A percentile compares a stretch with the other conserved stretches of the same genome.
Conservation (phyloP, 1,140 invertebrate genomes). For the Ridgeia piscesae region DNA sequence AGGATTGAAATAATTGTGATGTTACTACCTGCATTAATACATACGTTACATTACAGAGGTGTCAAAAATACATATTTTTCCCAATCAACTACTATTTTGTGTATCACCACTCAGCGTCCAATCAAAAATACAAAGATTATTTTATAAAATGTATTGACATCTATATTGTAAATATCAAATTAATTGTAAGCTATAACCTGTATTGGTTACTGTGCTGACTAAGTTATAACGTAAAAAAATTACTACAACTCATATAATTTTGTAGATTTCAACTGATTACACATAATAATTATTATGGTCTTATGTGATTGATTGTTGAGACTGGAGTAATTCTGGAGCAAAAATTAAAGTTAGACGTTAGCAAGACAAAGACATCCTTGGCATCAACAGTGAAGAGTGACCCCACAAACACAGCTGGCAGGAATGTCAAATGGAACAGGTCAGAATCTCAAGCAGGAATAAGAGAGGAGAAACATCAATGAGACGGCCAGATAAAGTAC, state of each 20-base stretch:
- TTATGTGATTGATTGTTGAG: no score
- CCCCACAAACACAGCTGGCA: not conserved
- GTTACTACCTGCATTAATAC: not conserved
- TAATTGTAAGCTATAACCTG: not conserved
- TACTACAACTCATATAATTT: no score
- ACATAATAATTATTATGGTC: no score
- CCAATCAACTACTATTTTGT: not conserved
- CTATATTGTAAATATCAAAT: not conserved
- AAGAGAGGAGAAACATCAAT: not conserved
- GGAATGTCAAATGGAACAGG: not conserved
- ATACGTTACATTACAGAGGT: no score
- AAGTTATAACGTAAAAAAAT: not conserved
- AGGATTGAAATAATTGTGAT: not conserved
- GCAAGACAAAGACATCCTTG: not conserved
- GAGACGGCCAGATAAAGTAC: not conserved
- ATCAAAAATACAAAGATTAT: not conserved
- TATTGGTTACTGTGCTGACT: not conserved
- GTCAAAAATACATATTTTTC: not conserved
- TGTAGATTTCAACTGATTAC: no score
- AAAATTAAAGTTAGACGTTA: not conserved
- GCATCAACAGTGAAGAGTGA: not conserved
- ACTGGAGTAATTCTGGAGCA: not conserved
- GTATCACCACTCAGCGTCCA: not conserved
- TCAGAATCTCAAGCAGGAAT: not conserved
- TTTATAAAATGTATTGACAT: not conserved